Percentiles rank a stretch among this genome's conserved stretches.
These are phyloP conservation scores for Eriosoma lanigerum DNA, from an alignment of 1,140 invertebrate genomes.

Conservation along the genomic window DNA sequence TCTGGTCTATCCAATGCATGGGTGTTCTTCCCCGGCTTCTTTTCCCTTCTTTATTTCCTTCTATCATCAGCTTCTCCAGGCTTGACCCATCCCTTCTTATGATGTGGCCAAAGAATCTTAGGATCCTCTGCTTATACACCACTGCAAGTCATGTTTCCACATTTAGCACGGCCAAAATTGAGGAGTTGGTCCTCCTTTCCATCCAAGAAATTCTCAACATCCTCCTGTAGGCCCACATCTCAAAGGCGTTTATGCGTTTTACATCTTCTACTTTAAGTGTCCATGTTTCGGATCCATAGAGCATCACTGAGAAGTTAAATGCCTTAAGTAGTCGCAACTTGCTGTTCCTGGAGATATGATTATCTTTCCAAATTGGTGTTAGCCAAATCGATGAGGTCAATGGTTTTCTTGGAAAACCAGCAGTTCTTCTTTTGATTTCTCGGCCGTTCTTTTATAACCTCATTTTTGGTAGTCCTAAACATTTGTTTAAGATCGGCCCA, in stretches of 20 bases:
- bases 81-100: too few relatives aligned
- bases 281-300: conserved; percentile 34
- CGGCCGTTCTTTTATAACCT: conserved; percentile 31
- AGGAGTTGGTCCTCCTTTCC: neutral
- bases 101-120: too few relatives aligned
- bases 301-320: conserved; percentile 21
- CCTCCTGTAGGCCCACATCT: too few relatives aligned
- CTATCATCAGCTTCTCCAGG: neutral
- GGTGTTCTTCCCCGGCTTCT: neutral
- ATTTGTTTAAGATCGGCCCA: too few relatives aligned
- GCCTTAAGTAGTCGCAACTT: too few relatives aligned
- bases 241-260: too few relatives aligned
- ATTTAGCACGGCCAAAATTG: neutral
- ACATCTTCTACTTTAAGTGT: conserved; percentile 21
- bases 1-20: too few relatives aligned
- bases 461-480: too few relatives aligned
- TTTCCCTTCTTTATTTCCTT: neutral
- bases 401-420: conserved; percentile 32
- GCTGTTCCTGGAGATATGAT: too few relatives aligned
- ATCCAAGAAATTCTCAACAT: neutral
- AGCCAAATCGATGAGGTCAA: too few relatives aligned
- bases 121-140: neutral
- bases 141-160: neutral
- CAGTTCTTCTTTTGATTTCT: conserved; percentile 35
- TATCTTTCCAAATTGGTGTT: conserved; percentile 16